These are phyloP conservation scores for Chrysoperla carnea DNA, from an alignment of 1,140 invertebrate genomes.

Conservation along the genomic window DNA sequence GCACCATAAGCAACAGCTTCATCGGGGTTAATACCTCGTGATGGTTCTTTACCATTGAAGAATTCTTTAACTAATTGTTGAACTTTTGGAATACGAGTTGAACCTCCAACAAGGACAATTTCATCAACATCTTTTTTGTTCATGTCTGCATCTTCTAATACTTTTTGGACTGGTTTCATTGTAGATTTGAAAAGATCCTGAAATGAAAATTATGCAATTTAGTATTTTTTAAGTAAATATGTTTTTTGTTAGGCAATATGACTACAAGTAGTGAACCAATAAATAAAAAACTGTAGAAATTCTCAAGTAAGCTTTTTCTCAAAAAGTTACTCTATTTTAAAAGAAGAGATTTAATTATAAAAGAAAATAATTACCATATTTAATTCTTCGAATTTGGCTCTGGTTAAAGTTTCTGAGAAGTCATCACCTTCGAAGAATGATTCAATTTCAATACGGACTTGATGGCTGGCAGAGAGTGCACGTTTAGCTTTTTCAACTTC, in stretches of 20 bases:
- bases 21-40: constrained; percentile 95
- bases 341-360: no score
- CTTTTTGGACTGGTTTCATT: constrained; percentile 94
- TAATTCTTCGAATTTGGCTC: constrained; percentile 98
- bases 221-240: no score
- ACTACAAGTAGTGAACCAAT: no score
- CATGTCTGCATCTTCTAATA: constrained; percentile 93
- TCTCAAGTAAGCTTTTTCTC: no score
- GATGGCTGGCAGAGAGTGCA: constrained; percentile 85
- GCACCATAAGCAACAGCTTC: constrained; percentile 97
- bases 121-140: constrained; percentile 98
- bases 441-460: constrained; percentile 97
- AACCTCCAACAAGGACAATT: constrained; percentile 97
- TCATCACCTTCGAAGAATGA: constrained; percentile 98
- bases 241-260: no score
- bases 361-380: constrained; percentile 54
- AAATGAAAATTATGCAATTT: constrained; percentile 4
- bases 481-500: constrained; percentile 98
- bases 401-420: constrained; percentile 96
- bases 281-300: no score
- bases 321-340: no score
- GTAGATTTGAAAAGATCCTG: constrained; percentile 92
- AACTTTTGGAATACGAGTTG: constrained; percentile 97
- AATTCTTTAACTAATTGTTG: constrained; percentile 98
- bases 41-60: constrained; percentile 96